A percentile compares a stretch with the other conserved stretches of the same genome.
These are phyloP conservation scores for Stictocephala bisonia DNA, from an alignment of 2,888 invertebrate genomes.

Conservation along the genomic window DNA sequence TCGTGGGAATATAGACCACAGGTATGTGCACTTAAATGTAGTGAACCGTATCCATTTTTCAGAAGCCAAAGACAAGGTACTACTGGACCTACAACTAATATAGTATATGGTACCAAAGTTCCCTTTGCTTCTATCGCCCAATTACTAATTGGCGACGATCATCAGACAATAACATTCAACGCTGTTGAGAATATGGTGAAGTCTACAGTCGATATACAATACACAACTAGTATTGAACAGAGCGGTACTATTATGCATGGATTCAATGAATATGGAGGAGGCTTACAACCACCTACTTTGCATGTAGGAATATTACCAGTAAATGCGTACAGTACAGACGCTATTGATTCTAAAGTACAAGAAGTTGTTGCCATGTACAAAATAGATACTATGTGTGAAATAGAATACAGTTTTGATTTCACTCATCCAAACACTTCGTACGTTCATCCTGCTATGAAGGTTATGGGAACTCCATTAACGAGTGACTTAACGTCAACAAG, in stretches of 20 bases:
- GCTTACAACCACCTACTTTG: constrained; percentile 7
- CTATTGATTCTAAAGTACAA: background rate
- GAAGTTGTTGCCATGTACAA: background rate
- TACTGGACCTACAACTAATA: background rate
- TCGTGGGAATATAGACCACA: constrained; percentile 18
- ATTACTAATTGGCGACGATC: background rate
- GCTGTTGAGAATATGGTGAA: background rate
- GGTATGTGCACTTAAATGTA: background rate
- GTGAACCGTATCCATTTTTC: constrained; percentile 8
- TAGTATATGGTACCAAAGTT: background rate
- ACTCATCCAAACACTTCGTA: background rate
- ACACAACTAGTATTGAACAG: background rate
- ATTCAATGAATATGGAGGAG: constrained; percentile 10
- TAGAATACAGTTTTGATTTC: constrained; percentile 8
- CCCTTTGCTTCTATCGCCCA: background rate
- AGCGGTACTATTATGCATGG: background rate
- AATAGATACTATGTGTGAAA: background rate
- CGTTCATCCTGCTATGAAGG: constrained; percentile 12
- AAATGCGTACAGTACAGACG: background rate
- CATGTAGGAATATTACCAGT: constrained; percentile 12
- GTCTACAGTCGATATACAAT: background rate
- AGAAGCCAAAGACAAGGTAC: too few species aligned
- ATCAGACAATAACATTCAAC: background rate
- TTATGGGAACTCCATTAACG: background rate
- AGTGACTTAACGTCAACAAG: background rate